A percentile compares a stretch with the other conserved stretches of the same genome.
These are phyloP conservation scores for Crepidodera aurea DNA, from an alignment of 2,888 invertebrate species.

Conservation along the genomic window DNA sequence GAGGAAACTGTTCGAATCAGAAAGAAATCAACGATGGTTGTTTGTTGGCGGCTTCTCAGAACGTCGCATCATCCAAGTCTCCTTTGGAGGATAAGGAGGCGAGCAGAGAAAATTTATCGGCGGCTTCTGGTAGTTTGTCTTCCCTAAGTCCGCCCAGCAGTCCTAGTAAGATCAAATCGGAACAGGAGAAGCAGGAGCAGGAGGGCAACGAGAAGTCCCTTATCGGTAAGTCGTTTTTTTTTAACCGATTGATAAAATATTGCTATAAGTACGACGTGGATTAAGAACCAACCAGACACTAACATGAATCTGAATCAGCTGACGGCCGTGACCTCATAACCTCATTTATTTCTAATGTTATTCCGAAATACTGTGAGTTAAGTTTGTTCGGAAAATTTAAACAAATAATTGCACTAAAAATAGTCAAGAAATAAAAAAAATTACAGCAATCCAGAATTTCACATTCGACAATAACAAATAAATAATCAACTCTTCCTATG, in stretches of 20 bases:
- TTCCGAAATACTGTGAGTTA: no score
- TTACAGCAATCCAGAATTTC: no score
- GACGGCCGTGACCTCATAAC: no score
- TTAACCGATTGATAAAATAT: background rate
- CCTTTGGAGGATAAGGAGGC: constrained; percentile 60
- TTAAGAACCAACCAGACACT: no score
- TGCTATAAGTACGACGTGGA: no score
- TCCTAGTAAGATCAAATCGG: constrained; percentile 57
- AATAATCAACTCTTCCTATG: no score
- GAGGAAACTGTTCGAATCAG: background rate
- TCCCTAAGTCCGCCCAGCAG: constrained; percentile 61
- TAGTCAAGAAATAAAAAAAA: no score
- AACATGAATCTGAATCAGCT: no score
- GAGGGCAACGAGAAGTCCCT: constrained; percentile 65
- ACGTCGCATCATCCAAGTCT: constrained; percentile 59
- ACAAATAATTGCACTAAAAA: no score
- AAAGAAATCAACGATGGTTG: constrained; percentile 41
- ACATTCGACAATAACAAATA: no score
- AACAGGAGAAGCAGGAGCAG: constrained; percentile 65
- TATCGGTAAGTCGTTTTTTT: constrained; percentile 45
- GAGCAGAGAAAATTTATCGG: constrained; percentile 58
- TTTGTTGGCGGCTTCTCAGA: constrained; percentile 46
- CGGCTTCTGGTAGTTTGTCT: constrained; percentile 59
- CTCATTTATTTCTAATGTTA: no score
- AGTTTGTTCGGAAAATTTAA: no score